phyloP scores from a whole-genome alignment of 2,797 vertebrate species.

The Leptoclinus maculatus region DNA sequence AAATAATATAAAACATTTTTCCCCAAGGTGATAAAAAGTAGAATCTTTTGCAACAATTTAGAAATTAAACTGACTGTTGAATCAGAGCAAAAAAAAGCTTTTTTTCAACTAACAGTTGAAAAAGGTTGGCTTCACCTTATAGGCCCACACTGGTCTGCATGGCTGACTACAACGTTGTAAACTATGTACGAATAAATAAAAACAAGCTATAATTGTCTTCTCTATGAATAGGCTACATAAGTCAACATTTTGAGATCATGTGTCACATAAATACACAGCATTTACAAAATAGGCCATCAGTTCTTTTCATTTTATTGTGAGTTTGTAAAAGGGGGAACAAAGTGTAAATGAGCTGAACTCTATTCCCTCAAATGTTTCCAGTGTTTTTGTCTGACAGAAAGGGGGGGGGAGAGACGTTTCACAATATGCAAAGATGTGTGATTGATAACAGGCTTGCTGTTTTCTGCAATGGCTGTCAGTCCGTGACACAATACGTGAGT shows the following conservation, averaged over 20 bases:
- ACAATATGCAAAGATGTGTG: constrained; percentile 87
- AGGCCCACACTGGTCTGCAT: constrained; percentile 20
- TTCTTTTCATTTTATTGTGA: constrained; percentile 34
- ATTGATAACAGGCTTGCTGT: constrained; percentile 96
- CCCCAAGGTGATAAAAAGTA: not conserved
- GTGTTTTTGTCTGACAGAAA: constrained; percentile 54
- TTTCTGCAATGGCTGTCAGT: constrained; percentile 96
- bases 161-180: constrained; percentile 22
- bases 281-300: not conserved
- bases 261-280: constrained; percentile 33
- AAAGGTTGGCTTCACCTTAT: not conserved
- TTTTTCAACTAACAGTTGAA: not conserved
- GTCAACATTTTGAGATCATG: constrained; percentile 16
- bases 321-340: constrained; percentile 15
- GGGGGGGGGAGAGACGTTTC: constrained; percentile 56
- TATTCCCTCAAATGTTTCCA: constrained; percentile 47
- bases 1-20: not conserved
- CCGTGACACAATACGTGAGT: constrained; percentile 98
- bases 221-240: not conserved
- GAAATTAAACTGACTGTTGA: constrained; percentile 10
- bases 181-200: constrained; percentile 33
- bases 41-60: not conserved
- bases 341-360: constrained; percentile 35
- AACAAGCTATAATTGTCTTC: constrained; percentile 18
- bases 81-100: not conserved